phyloP scores from a whole-genome alignment of 2,113 vertebrate species.

The human (Homo sapiens) region GRCh38 chr2:134856501-134857000 shows the following conservation, averaged over 20 bases:
- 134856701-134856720: not conserved
- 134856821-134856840: not conserved
- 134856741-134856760: not conserved
- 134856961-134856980: not conserved
- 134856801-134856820: not conserved
- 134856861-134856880: not conserved
- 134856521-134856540: not conserved
- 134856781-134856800: not conserved
- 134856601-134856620: not conserved
- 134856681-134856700: not conserved
- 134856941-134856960: not conserved
- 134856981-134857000: not conserved
- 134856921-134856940: not conserved
- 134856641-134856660: not conserved
- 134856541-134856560: not conserved
- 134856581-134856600: not conserved
- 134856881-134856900: not conserved
- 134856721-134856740: not conserved
- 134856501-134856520: not conserved
- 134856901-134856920: not conserved
- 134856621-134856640: not conserved
- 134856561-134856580: not conserved
- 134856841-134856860: not conserved
- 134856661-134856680: not conserved
- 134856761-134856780: not conserved